These are phyloP conservation scores for Calameuta filiformis DNA, from an alignment of 2,888 invertebrate species.

Conservation along the genomic window DNA sequence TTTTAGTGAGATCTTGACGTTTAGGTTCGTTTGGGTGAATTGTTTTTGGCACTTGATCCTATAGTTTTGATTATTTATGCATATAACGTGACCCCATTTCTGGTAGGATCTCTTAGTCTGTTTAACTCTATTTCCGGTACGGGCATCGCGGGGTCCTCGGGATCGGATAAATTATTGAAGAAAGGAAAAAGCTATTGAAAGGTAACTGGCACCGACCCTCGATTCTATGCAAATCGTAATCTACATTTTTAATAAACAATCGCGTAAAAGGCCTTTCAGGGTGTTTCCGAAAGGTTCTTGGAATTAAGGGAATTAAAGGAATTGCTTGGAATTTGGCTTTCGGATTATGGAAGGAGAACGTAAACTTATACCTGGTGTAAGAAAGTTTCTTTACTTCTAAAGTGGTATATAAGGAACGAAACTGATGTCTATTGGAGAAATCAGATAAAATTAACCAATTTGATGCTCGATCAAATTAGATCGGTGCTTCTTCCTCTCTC, in stretches of 20 bases:
- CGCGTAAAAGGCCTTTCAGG: background rate
- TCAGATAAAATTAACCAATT: background rate
- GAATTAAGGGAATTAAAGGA: background rate
- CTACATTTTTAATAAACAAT: slow-evolving; percentile 18
- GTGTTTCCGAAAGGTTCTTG: background rate
- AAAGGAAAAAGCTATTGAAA: background rate
- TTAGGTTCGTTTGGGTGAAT: background rate
- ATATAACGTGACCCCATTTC: background rate
- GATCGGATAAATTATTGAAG: background rate
- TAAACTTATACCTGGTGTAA: background rate
- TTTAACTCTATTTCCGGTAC: background rate
- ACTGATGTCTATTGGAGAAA: background rate
- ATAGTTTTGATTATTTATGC: background rate
- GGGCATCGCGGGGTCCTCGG: background rate
- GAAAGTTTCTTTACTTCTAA: background rate
- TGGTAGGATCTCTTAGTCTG: background rate
- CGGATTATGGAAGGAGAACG: background rate
- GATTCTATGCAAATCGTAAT: slow-evolving; percentile 7
- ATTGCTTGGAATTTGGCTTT: background rate
- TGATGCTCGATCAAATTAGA: background rate
- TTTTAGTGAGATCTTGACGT: background rate
- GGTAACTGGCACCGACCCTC: background rate
- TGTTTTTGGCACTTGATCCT: background rate
- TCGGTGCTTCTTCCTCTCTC: background rate
- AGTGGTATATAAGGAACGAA: background rate